Evolutionary conservation across 2,888 invertebrate genomes (phyloP).

Genomic region (Philereme vetulata): DNA sequence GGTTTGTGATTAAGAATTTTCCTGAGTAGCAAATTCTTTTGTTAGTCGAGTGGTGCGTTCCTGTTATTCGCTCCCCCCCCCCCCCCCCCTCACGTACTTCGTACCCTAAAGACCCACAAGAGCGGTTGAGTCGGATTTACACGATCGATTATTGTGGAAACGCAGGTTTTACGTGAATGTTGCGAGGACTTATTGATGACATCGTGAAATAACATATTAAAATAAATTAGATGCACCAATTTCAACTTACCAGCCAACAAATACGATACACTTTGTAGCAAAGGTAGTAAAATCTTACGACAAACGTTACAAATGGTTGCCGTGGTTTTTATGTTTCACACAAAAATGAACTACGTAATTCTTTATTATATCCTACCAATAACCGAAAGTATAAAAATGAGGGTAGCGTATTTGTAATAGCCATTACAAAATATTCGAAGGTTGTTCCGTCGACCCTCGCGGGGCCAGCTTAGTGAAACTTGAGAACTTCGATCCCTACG

Average conservation of each 20-base stretch:
- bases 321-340: slow-evolving; percentile 35
- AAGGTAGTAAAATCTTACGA: background rate
- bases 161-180: slow-evolving; percentile 47
- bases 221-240: background rate
- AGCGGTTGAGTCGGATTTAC: slow-evolving; percentile 68
- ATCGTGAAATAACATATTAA: slow-evolving; percentile 1
- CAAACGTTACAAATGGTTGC: slow-evolving; percentile 11
- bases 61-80: slow-evolving; percentile 57
- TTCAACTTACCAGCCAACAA: background rate
- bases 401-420: slow-evolving; percentile 55
- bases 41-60: slow-evolving; percentile 57
- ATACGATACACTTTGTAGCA: background rate
- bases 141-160: slow-evolving; percentile 64
- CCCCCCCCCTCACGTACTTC: slow-evolving; percentile 38
- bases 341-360: slow-evolving; percentile 44
- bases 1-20: slow-evolving; percentile 58
- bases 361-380: slow-evolving; percentile 52
- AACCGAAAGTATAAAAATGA: slow-evolving; percentile 53
- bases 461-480: slow-evolving; percentile 62
- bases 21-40: slow-evolving; percentile 63
- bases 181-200: slow-evolving; percentile 38
- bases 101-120: slow-evolving; percentile 56
- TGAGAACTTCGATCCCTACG: slow-evolving; percentile 61
- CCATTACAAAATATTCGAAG: slow-evolving; percentile 62
- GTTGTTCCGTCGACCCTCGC: slow-evolving; percentile 63